Conservation (phyloP, 2,113 vertebrate genomes). For the Empidonax alnorum region DNA sequence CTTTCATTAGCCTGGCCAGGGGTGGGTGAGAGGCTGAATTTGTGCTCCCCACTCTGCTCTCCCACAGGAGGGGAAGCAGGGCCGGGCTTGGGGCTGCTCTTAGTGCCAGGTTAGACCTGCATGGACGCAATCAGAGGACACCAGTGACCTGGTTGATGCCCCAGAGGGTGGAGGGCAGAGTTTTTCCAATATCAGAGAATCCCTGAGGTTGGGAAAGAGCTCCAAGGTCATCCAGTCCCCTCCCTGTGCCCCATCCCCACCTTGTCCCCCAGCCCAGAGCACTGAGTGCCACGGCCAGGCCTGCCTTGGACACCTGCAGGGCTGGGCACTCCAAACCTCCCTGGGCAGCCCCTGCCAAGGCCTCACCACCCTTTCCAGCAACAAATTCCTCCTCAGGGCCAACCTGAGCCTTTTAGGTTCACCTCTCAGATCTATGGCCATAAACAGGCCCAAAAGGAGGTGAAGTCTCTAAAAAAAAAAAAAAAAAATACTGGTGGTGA, state of each 20-base stretch:
- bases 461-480: not conserved
- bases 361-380: not conserved
- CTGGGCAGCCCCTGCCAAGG: not conserved
- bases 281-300: not conserved
- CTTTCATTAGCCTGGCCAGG: conserved; percentile 37
- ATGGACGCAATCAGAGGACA: not conserved
- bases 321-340: not conserved
- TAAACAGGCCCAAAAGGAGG: not conserved
- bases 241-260: not conserved
- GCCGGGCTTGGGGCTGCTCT: not conserved
- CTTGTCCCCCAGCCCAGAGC: not conserved
- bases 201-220: not conserved
- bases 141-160: not conserved
- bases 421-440: not conserved
- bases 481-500: not conserved
- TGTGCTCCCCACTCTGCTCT: not conserved
- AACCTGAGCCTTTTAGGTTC: not conserved
- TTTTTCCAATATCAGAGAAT: not conserved
- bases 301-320: not conserved
- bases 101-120: not conserved
- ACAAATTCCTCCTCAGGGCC: not conserved
- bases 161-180: not conserved
- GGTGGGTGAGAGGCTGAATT: not conserved
- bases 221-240: not conserved
- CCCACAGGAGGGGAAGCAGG: not conserved